These are phyloP conservation scores for Rotaria socialis DNA, from an alignment of 2,888 invertebrate species.

Conservation along the genomic window DNA sequence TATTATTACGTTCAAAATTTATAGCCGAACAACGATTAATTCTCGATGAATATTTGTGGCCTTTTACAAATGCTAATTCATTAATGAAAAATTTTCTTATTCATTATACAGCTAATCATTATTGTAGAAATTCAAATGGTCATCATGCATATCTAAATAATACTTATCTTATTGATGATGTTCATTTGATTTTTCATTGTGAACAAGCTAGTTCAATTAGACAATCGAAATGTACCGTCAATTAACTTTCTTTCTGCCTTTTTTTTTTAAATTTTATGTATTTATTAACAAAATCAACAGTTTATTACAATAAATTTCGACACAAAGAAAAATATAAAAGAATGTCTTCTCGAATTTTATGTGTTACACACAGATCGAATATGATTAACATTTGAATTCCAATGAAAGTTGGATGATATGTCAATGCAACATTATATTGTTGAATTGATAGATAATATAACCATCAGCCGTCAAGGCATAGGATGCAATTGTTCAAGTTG, in stretches of 20 bases:
- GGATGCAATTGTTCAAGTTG: background rate
- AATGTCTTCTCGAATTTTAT: background rate
- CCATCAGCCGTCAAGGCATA: background rate
- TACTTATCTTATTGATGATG: background rate
- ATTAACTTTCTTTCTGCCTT: background rate
- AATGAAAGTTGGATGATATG: background rate
- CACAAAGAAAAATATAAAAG: background rate
- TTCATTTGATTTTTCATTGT: background rate
- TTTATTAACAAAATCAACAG: background rate
- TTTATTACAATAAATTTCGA: background rate
- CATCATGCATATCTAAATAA: background rate
- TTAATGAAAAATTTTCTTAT: background rate
- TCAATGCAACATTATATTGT: background rate
- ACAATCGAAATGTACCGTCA: conserved; percentile 18
- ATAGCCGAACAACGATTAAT: background rate
- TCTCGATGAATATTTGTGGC: background rate
- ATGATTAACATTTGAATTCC: background rate
- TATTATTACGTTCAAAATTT: background rate
- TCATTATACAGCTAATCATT: background rate
- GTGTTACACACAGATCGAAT: no score
- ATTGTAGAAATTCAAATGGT: background rate
- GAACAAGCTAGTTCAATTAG: background rate
- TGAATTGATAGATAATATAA: background rate
- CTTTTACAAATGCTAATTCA: background rate
- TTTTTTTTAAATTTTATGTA: background rate